Conservation (phyloP, 2,888 invertebrate species). For the Thalpophila matura region DNA sequence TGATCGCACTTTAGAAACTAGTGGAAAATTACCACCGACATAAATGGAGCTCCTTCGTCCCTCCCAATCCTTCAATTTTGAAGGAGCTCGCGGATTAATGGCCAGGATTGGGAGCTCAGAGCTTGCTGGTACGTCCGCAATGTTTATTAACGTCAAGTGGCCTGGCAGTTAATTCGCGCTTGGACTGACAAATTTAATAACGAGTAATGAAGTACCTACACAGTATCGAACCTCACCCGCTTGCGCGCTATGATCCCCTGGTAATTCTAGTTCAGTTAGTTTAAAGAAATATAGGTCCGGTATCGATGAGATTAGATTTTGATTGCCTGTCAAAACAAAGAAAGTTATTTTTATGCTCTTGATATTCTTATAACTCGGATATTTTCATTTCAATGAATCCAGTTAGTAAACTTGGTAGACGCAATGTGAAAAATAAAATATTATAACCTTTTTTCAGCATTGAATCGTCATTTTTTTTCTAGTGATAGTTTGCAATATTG, state of each 20-base stretch:
- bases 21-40: conserved; percentile 70
- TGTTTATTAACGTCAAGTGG: conserved; percentile 82
- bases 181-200: conserved; percentile 84
- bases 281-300: conserved; percentile 35
- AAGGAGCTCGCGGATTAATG: conserved; percentile 45
- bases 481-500: too few species aligned
- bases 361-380: background rate
- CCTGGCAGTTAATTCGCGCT: conserved; percentile 78
- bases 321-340: background rate
- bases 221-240: conserved; percentile 57
- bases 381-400: too few species aligned
- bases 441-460: too few species aligned
- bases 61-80: conserved; percentile 40
- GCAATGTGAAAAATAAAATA: too few species aligned
- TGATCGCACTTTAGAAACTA: conserved; percentile 72
- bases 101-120: conserved; percentile 59
- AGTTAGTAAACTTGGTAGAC: too few species aligned
- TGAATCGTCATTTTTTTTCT: too few species aligned
- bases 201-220: conserved; percentile 75
- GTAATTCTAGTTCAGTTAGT: conserved; percentile 28
- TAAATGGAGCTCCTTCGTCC: conserved; percentile 59
- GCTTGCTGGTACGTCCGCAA: conserved; percentile 65
- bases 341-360: background rate
- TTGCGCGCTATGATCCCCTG: conserved; percentile 48
- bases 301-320: conserved; percentile 9